phyloP scores from a whole-genome alignment of 2,888 invertebrate species.

The Leptodirus hochenwartii region DNA sequence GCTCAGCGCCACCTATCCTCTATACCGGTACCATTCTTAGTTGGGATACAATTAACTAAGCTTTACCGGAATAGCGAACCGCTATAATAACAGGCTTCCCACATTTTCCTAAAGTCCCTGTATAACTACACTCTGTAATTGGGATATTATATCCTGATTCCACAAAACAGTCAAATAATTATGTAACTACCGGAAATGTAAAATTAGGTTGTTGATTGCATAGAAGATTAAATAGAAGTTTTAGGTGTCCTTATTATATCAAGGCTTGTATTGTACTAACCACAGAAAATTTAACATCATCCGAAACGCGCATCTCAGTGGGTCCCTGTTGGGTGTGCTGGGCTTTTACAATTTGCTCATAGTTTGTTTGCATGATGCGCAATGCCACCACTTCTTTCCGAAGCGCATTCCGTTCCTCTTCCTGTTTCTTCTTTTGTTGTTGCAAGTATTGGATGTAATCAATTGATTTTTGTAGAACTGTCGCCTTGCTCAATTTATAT shows the following conservation, averaged over 20 bases:
- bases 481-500: slow-evolving; percentile 91
- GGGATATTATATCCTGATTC: no score
- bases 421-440: slow-evolving; percentile 83
- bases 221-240: slow-evolving; percentile 2
- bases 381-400: slow-evolving; percentile 86
- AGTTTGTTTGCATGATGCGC: slow-evolving; percentile 86
- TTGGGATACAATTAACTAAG: no score
- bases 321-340: slow-evolving; percentile 84
- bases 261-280: slow-evolving; percentile 32
- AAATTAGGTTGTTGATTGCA: no score
- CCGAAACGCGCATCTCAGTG: slow-evolving; percentile 74
- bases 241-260: not conserved
- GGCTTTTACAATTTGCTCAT: slow-evolving; percentile 90
- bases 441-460: slow-evolving; percentile 84
- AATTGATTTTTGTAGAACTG: slow-evolving; percentile 84
- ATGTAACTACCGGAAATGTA: no score
- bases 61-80: no score
- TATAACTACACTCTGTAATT: no score
- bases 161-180: no score
- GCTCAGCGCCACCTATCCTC: no score
- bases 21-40: no score
- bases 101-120: no score
- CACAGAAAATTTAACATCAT: slow-evolving; percentile 92
- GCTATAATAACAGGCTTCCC: no score
- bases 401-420: slow-evolving; percentile 80